Evolutionary conservation across 92 coral and sea anemone species (phyloP).

Genomic region (Pocillopora meandrina): DNA sequence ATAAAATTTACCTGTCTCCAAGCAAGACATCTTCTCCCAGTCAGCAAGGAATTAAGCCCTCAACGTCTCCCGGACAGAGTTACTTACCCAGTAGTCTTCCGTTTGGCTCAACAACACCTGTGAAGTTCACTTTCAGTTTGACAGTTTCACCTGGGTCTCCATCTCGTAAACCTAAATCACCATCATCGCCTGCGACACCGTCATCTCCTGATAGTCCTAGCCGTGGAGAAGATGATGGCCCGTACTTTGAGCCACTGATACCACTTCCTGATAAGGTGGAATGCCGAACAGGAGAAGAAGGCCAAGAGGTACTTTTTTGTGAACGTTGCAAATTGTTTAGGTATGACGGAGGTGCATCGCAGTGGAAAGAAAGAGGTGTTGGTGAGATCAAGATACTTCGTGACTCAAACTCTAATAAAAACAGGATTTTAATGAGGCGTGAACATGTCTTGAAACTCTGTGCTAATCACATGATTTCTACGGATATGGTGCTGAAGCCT

Average conservation of each 20-base stretch:
- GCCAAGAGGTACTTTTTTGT: conserved; percentile 71
- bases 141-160: conserved; percentile 48
- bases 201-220: conserved; percentile 60
- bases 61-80: conserved; percentile 12
- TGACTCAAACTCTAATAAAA: conserved; percentile 59
- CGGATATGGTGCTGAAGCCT: conserved; percentile 83
- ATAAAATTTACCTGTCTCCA: conserved; percentile 45
- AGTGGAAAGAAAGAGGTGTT: conserved; percentile 98
- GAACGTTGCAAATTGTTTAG: conserved; percentile 90
- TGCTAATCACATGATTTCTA: conserved; percentile 84
- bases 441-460: conserved; percentile 93
- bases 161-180: conserved; percentile 25
- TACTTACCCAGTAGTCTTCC: conserved; percentile 38
- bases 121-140: conserved; percentile 70
- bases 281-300: conserved; percentile 89
- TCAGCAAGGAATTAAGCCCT: conserved; percentile 27
- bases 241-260: conserved; percentile 92
- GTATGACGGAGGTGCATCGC: conserved; percentile 68
- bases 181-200: conserved; percentile 52
- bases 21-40: conserved; percentile 62
- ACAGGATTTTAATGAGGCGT: conserved; percentile 91
- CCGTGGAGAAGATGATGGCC: conserved; percentile 81
- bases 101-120: conserved; percentile 63
- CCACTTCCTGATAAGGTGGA: conserved; percentile 84
- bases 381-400: conserved; percentile 86